Evolutionary conservation across 2,888 invertebrate species (phyloP), one percentile per base, ranked within the genome.

Genomic region (Drosophila merina): DNA sequence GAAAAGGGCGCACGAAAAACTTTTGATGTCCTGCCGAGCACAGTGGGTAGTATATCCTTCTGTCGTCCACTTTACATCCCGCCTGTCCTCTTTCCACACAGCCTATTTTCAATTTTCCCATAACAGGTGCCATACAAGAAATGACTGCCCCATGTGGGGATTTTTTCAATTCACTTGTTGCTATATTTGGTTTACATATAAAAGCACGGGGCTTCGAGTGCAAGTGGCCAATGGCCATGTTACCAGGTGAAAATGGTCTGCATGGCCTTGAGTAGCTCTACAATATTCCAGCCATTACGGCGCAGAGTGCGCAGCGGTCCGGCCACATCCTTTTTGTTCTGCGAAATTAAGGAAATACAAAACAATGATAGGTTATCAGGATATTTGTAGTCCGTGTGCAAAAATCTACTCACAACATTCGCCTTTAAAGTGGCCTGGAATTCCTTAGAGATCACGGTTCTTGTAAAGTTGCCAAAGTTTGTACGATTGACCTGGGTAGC

Each of bases 221-320:
- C n/a, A 10, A 40, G 30, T 38, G 40, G 8, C 8, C 14, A 40
- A 20, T 38, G 40, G 8, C 8, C 14, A 12, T 12, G 14, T 8
- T 57, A 86, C 84, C 81, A 88, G 57, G 59, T 57, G 10, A 87
- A 49, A 42, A 87, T 74, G 58, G 74, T 44, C 55, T 71, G 9
- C 12, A 31, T 58, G 28, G 56, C 69, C 10, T 58, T 47, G 3
- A 82, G 52, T 36, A 87, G 56, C 45, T 74, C 62, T 2, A 48
- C 59, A 40, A 89, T 3, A 55, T 87, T 76, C 75, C 86, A 88
- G 56, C 83, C 82, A 49, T 89, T 57, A 40, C 74, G 77, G 12
- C 75, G 74, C 6, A 87, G 58, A 4, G 60, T 60, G 7, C 48
- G 74, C 70, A 87, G 25, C 0, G 86, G 70, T n/a, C 72, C 72